These are phyloP conservation scores for Lamellibrachia luymesi DNA, from an alignment of 1,140 invertebrate species.

Conservation along the genomic window DNA sequence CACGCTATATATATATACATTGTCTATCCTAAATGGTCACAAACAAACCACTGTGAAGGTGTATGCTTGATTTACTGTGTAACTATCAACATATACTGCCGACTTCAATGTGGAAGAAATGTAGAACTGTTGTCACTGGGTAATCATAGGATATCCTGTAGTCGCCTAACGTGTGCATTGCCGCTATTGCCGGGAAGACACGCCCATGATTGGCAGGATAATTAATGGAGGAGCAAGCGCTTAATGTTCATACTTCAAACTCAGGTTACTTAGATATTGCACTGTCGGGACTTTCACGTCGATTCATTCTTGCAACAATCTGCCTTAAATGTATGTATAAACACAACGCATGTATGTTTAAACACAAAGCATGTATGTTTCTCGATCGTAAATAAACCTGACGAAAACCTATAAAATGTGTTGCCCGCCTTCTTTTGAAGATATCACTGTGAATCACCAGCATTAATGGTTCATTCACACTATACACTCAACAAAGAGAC, in stretches of 20 bases:
- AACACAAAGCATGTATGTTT: neutral
- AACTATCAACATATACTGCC: neutral
- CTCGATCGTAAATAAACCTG: neutral
- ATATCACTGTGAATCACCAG: neutral
- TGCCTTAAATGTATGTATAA: neutral
- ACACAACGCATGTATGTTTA: neutral
- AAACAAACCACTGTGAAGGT: neutral
- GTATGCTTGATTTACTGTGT: neutral
- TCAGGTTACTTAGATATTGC: neutral
- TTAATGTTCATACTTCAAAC: neutral
- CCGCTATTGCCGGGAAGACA: neutral
- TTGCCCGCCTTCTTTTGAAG: neutral
- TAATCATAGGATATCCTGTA: neutral
- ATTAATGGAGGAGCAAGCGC: neutral
- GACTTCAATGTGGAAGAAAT: neutral
- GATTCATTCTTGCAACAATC: neutral
- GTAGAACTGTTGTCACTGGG: neutral
- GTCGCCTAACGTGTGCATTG: neutral
- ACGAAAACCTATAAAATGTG: neutral
- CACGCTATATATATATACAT: neutral
- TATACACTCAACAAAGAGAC: neutral
- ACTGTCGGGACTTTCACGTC: neutral
- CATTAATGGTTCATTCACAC: neutral
- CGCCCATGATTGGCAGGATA: neutral
- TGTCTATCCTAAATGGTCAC: neutral